Conservation (phyloP, 2,888 invertebrate genomes). For the Bembecia ichneumoniformis region DNA sequence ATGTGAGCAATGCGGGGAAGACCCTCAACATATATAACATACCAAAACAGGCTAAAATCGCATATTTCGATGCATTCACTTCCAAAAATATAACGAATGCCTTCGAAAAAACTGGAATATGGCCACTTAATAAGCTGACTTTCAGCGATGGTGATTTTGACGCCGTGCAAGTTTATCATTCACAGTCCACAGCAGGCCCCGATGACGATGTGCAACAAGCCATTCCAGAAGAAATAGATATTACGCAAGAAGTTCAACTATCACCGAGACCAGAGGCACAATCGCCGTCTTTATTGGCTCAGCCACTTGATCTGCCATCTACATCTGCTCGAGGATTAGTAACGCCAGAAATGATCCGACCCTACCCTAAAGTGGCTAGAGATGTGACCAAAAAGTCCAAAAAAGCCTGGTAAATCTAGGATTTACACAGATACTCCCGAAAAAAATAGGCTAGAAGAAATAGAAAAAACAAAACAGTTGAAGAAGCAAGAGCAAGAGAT, state of each 20-base stretch:
- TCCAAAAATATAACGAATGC: constrained; percentile 27
- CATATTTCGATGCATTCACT: constrained; percentile 25
- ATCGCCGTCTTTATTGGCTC: not conserved
- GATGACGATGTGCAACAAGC: not conserved
- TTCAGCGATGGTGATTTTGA: constrained; percentile 15
- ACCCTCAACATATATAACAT: constrained; percentile 28
- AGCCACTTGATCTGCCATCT: not conserved
- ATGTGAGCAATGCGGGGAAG: constrained; percentile 25
- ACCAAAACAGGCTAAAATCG: constrained; percentile 17
- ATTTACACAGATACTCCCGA: too few species aligned
- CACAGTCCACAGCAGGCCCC: not conserved
- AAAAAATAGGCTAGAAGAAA: too few species aligned
- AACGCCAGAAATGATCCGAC: constrained; percentile 3
- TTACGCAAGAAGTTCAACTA: not conserved
- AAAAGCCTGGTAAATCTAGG: too few species aligned
- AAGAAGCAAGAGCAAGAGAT: too few species aligned
- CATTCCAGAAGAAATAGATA: not conserved
- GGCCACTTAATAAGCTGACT: constrained; percentile 12
- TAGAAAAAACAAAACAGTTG: too few species aligned
- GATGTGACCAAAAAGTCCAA: too few species aligned
- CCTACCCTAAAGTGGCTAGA: too few species aligned
- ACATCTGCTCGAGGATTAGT: not conserved
- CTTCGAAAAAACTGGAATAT: constrained; percentile 21
- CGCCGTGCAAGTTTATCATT: not conserved
- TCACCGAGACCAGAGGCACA: not conserved